These are phyloP conservation scores for Lithobius niger DNA, from an alignment of 1,140 invertebrate genomes.

Conservation along the genomic window DNA sequence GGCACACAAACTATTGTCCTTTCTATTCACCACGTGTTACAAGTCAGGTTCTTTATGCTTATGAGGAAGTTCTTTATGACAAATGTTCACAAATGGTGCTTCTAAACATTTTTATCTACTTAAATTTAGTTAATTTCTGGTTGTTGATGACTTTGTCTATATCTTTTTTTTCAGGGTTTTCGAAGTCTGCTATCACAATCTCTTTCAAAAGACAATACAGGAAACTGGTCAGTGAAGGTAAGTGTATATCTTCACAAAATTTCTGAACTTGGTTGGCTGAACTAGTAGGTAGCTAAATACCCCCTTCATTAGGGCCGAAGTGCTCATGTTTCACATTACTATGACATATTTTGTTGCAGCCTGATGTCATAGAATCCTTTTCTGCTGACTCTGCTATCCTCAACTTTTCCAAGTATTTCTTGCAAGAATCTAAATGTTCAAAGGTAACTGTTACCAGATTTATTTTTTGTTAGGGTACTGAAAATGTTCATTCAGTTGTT, in stretches of 20 bases:
- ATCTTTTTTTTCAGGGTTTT: conserved; percentile 43
- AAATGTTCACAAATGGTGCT: no score
- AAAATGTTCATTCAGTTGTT: no score
- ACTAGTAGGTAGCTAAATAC: not conserved
- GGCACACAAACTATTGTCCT: no score
- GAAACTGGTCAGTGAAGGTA: conserved; percentile 47
- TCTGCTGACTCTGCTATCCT: conserved; percentile 39
- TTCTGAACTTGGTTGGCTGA: not conserved
- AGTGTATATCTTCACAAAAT: conserved; percentile 6
- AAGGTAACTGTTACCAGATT: conserved; percentile 7
- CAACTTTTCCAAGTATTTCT: conserved; percentile 45
- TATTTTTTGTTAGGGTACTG: no score
- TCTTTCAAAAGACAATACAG: conserved; percentile 58
- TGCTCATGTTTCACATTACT: not conserved
- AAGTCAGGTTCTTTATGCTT: no score
- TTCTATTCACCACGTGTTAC: no score
- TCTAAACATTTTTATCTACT: no score
- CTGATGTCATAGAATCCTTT: conserved; percentile 37
- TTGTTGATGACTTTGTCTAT: no score
- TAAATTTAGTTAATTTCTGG: no score
- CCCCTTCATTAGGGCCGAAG: not conserved
- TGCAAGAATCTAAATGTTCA: conserved; percentile 21
- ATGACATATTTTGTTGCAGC: conserved; percentile 22
- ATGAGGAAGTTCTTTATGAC: no score
- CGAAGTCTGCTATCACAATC: conserved; percentile 66